Conservation (phyloP, 1,140 invertebrate species). For the Arion vulgaris region DNA sequence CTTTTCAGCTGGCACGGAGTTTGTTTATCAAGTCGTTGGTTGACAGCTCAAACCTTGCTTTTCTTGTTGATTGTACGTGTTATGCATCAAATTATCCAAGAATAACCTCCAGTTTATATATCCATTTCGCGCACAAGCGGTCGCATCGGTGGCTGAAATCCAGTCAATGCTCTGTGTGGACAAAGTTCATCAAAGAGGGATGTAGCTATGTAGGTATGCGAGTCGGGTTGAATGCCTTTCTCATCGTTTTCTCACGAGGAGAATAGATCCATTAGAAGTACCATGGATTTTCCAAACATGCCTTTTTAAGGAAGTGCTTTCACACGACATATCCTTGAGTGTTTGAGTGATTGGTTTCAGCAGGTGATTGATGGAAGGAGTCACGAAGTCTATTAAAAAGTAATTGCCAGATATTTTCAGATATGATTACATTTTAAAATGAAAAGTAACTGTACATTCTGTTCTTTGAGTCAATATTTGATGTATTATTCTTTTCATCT, state of each 20-base stretch:
- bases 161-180: neutral
- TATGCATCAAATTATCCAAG: neutral
- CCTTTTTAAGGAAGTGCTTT: neutral
- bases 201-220: conserved; percentile 2
- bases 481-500: too few species aligned
- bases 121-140: neutral
- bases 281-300: neutral
- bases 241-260: neutral
- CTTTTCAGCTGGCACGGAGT: neutral
- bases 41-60: neutral
- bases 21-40: conserved; percentile 9
- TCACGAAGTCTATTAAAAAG: too few species aligned
- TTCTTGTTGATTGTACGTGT: conserved; percentile 12
- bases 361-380: neutral
- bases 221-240: neutral
- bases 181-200: neutral
- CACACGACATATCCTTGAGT: neutral
- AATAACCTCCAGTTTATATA: conserved; percentile 3
- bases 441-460: too few species aligned
- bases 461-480: too few species aligned
- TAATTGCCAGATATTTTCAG: too few species aligned
- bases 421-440: too few species aligned
- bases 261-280: neutral
- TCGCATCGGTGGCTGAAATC: neutral
- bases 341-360: neutral